Base-by-base conservation (phyloP, 2,888 invertebrate species). In the Athrips mouffetella region DNA sequence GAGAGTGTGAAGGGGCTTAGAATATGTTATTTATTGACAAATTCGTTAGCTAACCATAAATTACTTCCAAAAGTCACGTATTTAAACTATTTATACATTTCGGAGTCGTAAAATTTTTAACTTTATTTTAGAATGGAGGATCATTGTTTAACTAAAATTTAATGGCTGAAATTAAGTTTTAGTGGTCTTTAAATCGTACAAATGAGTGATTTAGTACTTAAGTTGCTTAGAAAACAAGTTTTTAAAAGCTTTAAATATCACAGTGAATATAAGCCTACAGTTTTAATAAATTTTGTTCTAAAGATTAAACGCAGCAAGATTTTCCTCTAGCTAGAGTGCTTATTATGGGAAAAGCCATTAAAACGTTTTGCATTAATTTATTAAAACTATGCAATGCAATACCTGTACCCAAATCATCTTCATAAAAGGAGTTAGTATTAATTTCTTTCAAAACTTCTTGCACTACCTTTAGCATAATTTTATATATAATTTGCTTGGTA, bases 31-130 rank as follows among this genome's bases (percentile, higher is more conserved):
- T 80, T 80, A 80, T 79, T 55, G 72, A 63, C 63, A 59, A 58
- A 69, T 76, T 80, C 78, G 76, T 80, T 80, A 80, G 72, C 57
- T 54, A 62, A 49, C 62, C 51, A 80, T 79, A 80, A 76, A 77
- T 76, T 70, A 63, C 53, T 58, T 61, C 49, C 52, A 69, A 71
- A 64, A 60, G 63, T 5, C 29, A 55, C 51, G 55, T 60, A 51
- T 54, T 49, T 13, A 47, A 37, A 31, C 48, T 13, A 21, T 40
- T 31, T 13, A 35, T n/a, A 47, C 8, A 54, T 27, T 29, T 62
- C 39, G 48, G 54, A 59, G 57, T 59, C 57, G 53, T 66, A 65
- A 67, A 42, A 16, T 29, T 10, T 16, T 2, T n/a, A 40, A 18
- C 15, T 42, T 29, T 18, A 42, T 29, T 42, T 42, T 30, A 16